Evolutionary conservation across 2,888 invertebrate genomes (phyloP).

Genomic region (Carcina quercana): DNA sequence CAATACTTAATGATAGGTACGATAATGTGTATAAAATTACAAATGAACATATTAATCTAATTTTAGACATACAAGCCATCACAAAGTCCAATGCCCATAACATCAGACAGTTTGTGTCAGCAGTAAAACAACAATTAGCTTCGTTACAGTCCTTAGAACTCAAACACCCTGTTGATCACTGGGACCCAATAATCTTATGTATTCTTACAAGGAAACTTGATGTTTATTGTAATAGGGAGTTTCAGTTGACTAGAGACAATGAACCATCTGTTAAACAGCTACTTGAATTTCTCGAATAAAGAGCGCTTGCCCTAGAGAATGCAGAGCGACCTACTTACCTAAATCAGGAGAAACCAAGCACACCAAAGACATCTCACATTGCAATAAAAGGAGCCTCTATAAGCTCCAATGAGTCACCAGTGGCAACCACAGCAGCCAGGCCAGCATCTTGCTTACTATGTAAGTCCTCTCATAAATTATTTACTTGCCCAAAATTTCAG

Average conservation of each 20-base stretch:
- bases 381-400: not conserved
- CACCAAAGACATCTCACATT: not conserved
- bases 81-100: not conserved
- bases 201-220: conserved; percentile 14
- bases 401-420: not conserved
- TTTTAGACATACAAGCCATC: conserved; percentile 10
- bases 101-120: not conserved
- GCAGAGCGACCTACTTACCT: not conserved
- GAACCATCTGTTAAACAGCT: conserved; percentile 2
- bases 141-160: conserved; percentile 10
- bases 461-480: conserved; percentile 12
- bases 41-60: conserved; percentile 6
- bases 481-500: conserved; percentile 7
- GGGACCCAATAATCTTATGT: conserved; percentile 14
- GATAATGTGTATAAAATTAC: conserved; percentile 8
- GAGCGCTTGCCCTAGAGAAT: not conserved
- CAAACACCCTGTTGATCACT: conserved; percentile 3
- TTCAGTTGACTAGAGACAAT: conserved; percentile 9
- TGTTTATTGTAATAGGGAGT: conserved; percentile 1
- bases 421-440: no score
- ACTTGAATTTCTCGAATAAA: conserved; percentile 8
- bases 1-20: conserved; percentile 11
- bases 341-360: not conserved
- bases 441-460: no score
- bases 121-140: conserved; percentile 8